A percentile compares a stretch with the other conserved stretches of the same genome.
These are phyloP conservation scores for Cranoglanis bouderius DNA, from an alignment of 2,113 vertebrate genomes.

Conservation along the genomic window DNA sequence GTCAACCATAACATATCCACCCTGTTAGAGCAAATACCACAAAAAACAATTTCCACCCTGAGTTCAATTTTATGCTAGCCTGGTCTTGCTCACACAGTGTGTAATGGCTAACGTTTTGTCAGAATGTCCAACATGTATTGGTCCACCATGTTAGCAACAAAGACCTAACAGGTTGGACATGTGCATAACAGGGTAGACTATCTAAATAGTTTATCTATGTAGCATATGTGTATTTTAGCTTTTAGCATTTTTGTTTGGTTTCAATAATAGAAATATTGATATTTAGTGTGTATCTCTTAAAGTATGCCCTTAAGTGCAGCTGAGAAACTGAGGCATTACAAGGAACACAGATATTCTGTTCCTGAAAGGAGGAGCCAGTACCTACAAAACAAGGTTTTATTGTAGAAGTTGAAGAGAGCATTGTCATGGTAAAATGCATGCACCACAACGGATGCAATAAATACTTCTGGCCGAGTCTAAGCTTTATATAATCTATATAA, in stretches of 20 bases:
- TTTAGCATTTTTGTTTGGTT: background rate
- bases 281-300: background rate
- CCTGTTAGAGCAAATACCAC: background rate
- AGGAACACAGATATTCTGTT: background rate
- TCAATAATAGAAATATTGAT: background rate
- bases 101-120: background rate
- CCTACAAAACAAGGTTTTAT: too few relatives aligned
- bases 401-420: background rate
- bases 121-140: too few relatives aligned
- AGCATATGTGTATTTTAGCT: too few relatives aligned
- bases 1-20: background rate
- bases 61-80: too few relatives aligned
- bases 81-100: too few relatives aligned
- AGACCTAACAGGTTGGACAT: background rate
- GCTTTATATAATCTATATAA: too few relatives aligned
- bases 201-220: background rate
- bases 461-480: background rate
- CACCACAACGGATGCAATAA: background rate
- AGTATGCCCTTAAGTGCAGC: constrained; percentile 38
- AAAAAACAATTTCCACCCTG: too few relatives aligned
- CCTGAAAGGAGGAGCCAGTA: too few relatives aligned
- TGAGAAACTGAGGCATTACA: background rate
- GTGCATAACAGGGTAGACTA: background rate
- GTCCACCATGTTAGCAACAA: background rate
- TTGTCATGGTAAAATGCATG: background rate